Percentiles rank a stretch among this genome's conserved stretches.
Conservation (phyloP, 2,797 vertebrate genomes). For the Amblyopsis hoosieri region DNA sequence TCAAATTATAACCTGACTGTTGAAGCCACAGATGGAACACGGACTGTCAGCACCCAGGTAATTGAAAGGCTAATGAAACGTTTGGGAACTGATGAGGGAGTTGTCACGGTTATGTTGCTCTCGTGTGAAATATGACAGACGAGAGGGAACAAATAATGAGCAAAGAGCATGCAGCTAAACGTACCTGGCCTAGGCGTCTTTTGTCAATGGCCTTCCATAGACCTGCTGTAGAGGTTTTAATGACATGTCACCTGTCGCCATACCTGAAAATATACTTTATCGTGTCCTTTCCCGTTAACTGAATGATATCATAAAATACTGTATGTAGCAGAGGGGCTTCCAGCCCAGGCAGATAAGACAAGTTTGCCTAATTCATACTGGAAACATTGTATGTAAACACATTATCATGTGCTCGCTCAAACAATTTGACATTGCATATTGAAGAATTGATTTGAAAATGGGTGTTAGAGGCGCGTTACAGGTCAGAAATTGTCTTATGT, state of each 20-base stretch:
- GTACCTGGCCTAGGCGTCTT: neutral
- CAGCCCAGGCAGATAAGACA: neutral
- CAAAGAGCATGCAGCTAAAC: conserved; percentile 17
- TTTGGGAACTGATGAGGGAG: conserved; percentile 64
- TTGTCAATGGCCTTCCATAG: neutral
- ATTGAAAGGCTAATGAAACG: conserved; percentile 72
- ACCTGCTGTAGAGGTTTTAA: neutral
- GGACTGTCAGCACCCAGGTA: conserved; percentile 94
- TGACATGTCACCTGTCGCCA: neutral
- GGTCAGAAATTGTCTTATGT: conserved; percentile 2
- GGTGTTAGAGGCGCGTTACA: too few species aligned
- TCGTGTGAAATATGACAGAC: conserved; percentile 28
- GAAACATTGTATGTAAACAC: neutral
- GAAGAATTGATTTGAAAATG: neutral
- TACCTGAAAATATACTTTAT: too few species aligned
- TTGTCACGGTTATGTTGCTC: conserved; percentile 54
- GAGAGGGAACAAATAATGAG: conserved; percentile 38
- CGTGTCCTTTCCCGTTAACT: too few species aligned
- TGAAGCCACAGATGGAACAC: conserved; percentile 95
- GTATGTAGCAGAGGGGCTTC: neutral
- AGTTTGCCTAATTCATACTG: neutral
- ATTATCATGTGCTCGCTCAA: neutral
- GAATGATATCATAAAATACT: too few species aligned
- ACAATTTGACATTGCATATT: conserved; percentile 6
- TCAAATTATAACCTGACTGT: conserved; percentile 98